Evolutionary conservation across 53 echinoderm and acorn worm species (phyloP).

Genomic region (Echinometra lucunter): DNA sequence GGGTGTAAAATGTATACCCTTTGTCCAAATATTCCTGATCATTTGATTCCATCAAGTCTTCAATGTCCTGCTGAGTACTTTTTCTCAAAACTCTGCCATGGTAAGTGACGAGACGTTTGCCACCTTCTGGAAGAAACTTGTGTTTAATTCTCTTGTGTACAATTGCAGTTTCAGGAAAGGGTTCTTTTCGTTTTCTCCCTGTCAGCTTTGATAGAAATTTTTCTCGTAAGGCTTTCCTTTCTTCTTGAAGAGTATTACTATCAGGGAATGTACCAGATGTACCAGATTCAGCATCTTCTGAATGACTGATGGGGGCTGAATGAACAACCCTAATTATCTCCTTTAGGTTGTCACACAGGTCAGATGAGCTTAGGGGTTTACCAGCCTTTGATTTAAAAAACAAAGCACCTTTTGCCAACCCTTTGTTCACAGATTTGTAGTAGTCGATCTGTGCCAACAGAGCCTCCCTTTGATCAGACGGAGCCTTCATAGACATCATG

Average conservation of each 20-base stretch:
- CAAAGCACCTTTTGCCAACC: not conserved
- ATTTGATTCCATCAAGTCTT: not conserved
- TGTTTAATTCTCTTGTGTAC: not conserved
- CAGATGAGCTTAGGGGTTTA: not conserved
- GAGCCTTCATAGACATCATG: not conserved
- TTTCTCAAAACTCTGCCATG: not conserved
- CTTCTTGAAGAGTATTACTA: too few relatives aligned
- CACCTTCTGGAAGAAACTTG: not conserved
- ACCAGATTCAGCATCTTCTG: not conserved
- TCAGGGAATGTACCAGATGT: not conserved
- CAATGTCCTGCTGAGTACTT: not conserved
- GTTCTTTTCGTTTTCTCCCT: not conserved
- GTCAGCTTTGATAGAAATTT: not conserved
- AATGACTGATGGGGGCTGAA: not conserved
- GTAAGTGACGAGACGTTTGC: not conserved
- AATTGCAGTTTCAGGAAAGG: not conserved
- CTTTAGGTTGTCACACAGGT: not conserved
- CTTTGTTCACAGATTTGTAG: not conserved
- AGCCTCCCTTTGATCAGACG: not conserved
- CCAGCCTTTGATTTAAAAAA: not conserved
- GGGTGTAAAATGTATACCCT: not conserved
- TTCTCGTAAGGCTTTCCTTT: not conserved
- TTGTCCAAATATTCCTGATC: not conserved
- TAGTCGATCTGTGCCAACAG: not conserved
- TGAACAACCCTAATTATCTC: too few relatives aligned